A percentile compares a stretch with the other conserved stretches of the same genome.
Conservation (phyloP, 2,888 invertebrate genomes). For the Matsumyia berberina region DNA sequence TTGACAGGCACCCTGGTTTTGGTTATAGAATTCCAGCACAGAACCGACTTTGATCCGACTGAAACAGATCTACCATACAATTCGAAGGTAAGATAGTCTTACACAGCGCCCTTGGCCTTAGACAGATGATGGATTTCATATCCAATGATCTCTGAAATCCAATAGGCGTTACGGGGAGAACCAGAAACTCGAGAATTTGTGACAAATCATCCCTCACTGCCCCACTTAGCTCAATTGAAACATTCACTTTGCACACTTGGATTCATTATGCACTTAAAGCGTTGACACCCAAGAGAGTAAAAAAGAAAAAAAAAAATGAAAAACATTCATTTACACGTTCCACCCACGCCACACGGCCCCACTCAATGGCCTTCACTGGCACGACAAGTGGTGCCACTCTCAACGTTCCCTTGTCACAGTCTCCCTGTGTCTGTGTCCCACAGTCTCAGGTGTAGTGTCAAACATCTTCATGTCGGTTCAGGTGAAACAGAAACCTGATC, state of each 20-base stretch:
- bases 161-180: too few relatives aligned
- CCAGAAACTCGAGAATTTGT: too few relatives aligned
- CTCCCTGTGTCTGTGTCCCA: conserved; percentile 10
- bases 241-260: conserved; percentile 42
- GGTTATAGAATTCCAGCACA: too few relatives aligned
- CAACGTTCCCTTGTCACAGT: conserved; percentile 32
- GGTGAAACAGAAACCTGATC: conserved; percentile 34
- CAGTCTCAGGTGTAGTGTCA: conserved; percentile 54
- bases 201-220: too few relatives aligned
- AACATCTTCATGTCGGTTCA: conserved; percentile 36
- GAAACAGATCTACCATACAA: too few relatives aligned
- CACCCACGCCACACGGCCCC: conserved; percentile 42
- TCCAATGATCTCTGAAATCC: background rate
- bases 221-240: conserved; percentile 7
- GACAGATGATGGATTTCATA: too few relatives aligned
- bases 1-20: too few relatives aligned
- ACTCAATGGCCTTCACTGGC: conserved; percentile 54
- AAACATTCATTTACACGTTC: conserved; percentile 55
- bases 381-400: conserved; percentile 41
- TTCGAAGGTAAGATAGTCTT: too few relatives aligned
- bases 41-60: too few relatives aligned
- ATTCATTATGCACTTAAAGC: conserved; percentile 28
- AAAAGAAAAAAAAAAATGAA: background rate
- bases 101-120: too few relatives aligned
- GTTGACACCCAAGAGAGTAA: conserved; percentile 47